Percentiles rank a stretch among this genome's conserved stretches.
These are phyloP conservation scores for Adineta ricciae DNA, from an alignment of 2,888 invertebrate species.

Conservation along the genomic window DNA sequence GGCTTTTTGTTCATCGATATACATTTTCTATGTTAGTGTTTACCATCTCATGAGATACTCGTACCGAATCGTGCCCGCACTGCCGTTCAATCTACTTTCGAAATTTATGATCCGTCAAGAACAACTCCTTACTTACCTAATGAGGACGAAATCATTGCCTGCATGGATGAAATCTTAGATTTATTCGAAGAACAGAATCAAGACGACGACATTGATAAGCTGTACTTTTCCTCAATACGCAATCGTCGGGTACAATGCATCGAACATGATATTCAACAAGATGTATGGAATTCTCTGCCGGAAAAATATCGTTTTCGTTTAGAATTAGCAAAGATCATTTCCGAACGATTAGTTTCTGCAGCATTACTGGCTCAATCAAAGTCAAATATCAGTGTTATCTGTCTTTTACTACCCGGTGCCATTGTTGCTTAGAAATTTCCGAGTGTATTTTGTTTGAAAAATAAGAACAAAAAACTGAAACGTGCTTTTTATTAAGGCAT, in stretches of 20 bases:
- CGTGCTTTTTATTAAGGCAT: background rate
- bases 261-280: background rate
- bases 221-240: background rate
- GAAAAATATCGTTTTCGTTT: background rate
- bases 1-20: too few relatives aligned
- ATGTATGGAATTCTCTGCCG: background rate
- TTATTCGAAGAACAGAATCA: background rate
- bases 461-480: background rate
- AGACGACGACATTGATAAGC: background rate
- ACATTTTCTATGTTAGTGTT: background rate
- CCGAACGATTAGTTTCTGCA: background rate
- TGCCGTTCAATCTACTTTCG: background rate
- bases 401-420: constrained; percentile 7
- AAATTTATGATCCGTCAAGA: background rate
- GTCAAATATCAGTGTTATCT: background rate
- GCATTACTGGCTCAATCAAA: background rate
- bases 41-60: background rate
- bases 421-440: background rate
- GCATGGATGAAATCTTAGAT: background rate
- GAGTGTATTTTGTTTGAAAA: background rate
- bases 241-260: background rate
- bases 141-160: background rate
- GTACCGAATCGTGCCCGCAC: background rate
- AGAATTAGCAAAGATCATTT: background rate
- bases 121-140: background rate